phyloP scores from a whole-genome alignment of 2,888 invertebrate species.

The Carabus problematicus region DNA sequence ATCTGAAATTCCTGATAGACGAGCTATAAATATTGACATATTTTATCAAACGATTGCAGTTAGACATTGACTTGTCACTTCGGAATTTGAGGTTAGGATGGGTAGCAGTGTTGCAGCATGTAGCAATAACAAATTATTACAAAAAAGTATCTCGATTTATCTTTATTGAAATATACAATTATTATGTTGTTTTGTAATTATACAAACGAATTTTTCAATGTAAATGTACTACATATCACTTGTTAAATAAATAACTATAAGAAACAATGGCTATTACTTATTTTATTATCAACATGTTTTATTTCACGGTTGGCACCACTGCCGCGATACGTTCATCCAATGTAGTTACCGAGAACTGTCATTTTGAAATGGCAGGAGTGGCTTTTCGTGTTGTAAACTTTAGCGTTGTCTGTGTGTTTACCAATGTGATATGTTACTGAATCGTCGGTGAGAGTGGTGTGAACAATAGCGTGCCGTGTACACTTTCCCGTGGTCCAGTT shows the following conservation, averaged over 20 bases:
- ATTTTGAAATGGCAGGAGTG: constrained; percentile 37
- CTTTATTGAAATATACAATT: background rate
- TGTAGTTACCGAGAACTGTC: constrained; percentile 25
- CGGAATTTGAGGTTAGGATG: constrained; percentile 7
- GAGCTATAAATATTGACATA: constrained; percentile 29
- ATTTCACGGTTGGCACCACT: background rate
- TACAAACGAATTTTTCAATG: background rate
- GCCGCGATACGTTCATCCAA: constrained; percentile 2
- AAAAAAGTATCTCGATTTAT: too few relatives aligned
- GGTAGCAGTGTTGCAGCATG: background rate
- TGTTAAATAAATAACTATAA: too few relatives aligned
- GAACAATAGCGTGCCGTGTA: constrained; percentile 9
- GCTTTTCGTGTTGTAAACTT: constrained; percentile 9
- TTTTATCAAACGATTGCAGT: constrained; percentile 20
- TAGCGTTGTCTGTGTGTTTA: background rate
- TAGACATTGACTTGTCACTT: constrained; percentile 5
- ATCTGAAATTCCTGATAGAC: constrained; percentile 6
- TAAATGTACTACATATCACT: background rate
- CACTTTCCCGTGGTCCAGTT: constrained; percentile 9
- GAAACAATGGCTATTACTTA: too few relatives aligned
- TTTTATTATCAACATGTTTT: background rate
- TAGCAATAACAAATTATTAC: background rate
- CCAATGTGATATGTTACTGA: constrained; percentile 18
- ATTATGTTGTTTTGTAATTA: background rate
- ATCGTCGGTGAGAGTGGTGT: background rate